Percentiles rank a stretch among this genome's conserved stretches.
phyloP scores from a whole-genome alignment of 1,140 invertebrate species.

The Achatina immaculata region DNA sequence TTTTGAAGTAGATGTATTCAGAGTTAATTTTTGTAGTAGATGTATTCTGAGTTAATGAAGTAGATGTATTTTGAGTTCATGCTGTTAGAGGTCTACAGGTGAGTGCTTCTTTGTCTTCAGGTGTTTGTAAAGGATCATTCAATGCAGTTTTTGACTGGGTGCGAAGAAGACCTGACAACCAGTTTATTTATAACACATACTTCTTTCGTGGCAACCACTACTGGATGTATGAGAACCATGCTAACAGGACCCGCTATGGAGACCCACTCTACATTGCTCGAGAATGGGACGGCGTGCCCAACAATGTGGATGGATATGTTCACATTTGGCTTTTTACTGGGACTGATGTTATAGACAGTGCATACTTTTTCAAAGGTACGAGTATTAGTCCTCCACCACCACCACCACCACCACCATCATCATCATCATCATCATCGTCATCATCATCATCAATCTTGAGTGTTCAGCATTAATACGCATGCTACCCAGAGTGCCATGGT shows the following conservation, averaged over 20 bases:
- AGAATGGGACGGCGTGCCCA: constrained; percentile 70
- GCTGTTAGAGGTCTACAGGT: too few relatives aligned
- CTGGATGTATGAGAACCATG: constrained; percentile 74
- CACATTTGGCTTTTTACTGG: constrained; percentile 69
- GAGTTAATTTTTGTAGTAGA: too few relatives aligned
- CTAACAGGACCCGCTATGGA: constrained; percentile 71
- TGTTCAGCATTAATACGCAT: too few relatives aligned
- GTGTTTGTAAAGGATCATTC: constrained; percentile 70
- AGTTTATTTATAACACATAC: constrained; percentile 72
- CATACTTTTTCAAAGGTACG: constrained; percentile 72
- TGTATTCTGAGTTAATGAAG: too few relatives aligned
- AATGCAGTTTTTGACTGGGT: constrained; percentile 72
- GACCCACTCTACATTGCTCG: constrained; percentile 69
- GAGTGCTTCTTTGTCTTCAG: too few relatives aligned
- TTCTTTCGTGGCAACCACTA: constrained; percentile 71
- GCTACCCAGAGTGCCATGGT: too few relatives aligned
- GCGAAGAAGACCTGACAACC: constrained; percentile 63
- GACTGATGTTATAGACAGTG: constrained; percentile 53
- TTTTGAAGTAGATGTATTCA: too few relatives aligned
- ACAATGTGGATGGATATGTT: constrained; percentile 67
- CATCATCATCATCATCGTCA: too few relatives aligned
- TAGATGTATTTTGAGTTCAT: too few relatives aligned
- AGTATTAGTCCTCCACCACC: too few relatives aligned
- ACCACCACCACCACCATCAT: too few relatives aligned
- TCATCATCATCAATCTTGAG: too few relatives aligned